phyloP scores from a whole-genome alignment of 1,140 invertebrate genomes.

The Pissodes strobi region DNA sequence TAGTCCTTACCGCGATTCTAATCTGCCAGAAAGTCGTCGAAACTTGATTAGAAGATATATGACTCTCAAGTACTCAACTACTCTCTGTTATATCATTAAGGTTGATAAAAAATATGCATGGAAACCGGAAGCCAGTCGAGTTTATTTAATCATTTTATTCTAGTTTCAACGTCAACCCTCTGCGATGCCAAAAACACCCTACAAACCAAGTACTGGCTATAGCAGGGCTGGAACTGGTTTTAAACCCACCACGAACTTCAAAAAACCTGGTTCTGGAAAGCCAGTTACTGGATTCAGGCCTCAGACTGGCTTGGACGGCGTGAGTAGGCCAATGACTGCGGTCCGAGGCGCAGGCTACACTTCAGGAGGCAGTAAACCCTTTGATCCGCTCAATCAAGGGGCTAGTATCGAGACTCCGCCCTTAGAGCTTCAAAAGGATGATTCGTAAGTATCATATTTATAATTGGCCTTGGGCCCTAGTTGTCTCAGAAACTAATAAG shows the following conservation, averaged over 20 bases:
- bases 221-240: slow-evolving; percentile 45
- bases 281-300: slow-evolving; percentile 47
- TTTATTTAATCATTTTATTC: too few species aligned
- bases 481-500: too few species aligned
- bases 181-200: slow-evolving; percentile 44
- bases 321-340: slow-evolving; percentile 86
- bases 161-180: slow-evolving; percentile 51
- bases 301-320: slow-evolving; percentile 39
- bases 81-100: too few species aligned
- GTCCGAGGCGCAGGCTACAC: slow-evolving; percentile 95
- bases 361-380: slow-evolving; percentile 62
- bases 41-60: too few species aligned
- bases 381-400: slow-evolving; percentile 80
- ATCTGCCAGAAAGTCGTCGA: too few species aligned
- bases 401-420: slow-evolving; percentile 60
- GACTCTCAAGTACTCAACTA: too few species aligned
- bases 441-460: slow-evolving; percentile 73
- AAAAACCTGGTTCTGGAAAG: slow-evolving; percentile 38
- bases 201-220: slow-evolving; percentile 42
- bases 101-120: too few species aligned
- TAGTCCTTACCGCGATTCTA: too few species aligned
- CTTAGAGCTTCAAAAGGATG: slow-evolving; percentile 72
- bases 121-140: too few species aligned
- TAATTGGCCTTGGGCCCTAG: too few species aligned
- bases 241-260: slow-evolving; percentile 45